Evolutionary conservation across 1,140 invertebrate species (phyloP).

Genomic region (Ruditapes philippinarum): DNA sequence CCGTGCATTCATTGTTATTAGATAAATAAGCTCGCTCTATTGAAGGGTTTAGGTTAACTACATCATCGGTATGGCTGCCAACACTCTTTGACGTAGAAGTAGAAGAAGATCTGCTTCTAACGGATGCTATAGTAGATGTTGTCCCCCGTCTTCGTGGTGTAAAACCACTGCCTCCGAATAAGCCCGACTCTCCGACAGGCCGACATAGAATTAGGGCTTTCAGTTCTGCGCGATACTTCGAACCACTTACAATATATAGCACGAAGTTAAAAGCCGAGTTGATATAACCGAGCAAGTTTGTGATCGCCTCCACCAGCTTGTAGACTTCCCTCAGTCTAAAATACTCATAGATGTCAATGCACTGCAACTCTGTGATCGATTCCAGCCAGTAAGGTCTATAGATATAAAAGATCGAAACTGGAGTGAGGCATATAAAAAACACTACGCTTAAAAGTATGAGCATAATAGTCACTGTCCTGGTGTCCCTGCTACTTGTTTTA

Average conservation of each 20-base stretch:
- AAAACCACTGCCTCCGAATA: slow-evolving; percentile 23
- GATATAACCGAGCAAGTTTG: slow-evolving; percentile 42
- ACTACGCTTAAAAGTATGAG: slow-evolving; percentile 18
- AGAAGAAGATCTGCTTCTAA: neutral
- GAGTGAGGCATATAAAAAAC: slow-evolving; percentile 54
- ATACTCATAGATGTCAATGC: neutral
- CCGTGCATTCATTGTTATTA: too few relatives aligned
- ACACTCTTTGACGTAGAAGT: neutral
- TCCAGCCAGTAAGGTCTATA: slow-evolving; percentile 31
- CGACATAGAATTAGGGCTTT: slow-evolving; percentile 29
- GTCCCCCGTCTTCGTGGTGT: neutral
- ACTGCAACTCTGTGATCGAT: neutral
- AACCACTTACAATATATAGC: slow-evolving; percentile 54
- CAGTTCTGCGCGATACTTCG: slow-evolving; percentile 46
- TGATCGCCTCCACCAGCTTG: neutral
- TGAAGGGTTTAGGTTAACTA: neutral
- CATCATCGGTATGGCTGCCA: neutral
- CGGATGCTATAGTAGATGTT: neutral
- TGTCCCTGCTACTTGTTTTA: neutral
- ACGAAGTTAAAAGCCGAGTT: slow-evolving; percentile 55
- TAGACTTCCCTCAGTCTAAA: neutral
- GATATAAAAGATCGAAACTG: slow-evolving; percentile 27
- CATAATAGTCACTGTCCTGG: neutral
- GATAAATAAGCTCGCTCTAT: too few relatives aligned
- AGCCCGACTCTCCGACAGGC: neutral